phyloP scores from a whole-genome alignment of 2,113 vertebrate genomes.

The Macrotis lagotis region DNA sequence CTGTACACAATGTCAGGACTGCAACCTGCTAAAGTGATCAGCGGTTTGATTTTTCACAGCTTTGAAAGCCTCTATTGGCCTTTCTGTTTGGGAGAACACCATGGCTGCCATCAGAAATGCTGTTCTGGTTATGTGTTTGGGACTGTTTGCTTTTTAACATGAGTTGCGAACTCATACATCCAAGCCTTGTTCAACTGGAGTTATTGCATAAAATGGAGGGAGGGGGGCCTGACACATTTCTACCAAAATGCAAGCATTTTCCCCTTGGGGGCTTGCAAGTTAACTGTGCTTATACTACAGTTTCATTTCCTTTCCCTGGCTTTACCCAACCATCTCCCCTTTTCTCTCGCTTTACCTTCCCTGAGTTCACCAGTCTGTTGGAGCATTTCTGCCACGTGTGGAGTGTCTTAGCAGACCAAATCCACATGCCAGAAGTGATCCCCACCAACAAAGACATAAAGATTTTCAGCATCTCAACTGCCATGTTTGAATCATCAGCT shows the following conservation, averaged over 20 bases:
- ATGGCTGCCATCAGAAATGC: conserved; percentile 66
- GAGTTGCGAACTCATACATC: conserved; percentile 23
- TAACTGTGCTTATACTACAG: conserved; percentile 88
- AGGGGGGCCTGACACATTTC: conserved; percentile 17
- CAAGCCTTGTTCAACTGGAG: conserved; percentile 51
- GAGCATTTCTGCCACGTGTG: conserved; percentile 99
- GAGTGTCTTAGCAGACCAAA: conserved; percentile 99
- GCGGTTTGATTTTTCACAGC: conserved; percentile 82
- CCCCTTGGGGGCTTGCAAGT: not conserved
- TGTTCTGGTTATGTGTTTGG: not conserved
- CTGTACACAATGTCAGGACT: conserved; percentile 41
- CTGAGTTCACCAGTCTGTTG: conserved; percentile 90
- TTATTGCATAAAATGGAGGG: conserved; percentile 27
- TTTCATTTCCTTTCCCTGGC: conserved; percentile 95
- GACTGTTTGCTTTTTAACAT: not conserved
- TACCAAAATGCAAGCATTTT: conserved; percentile 20
- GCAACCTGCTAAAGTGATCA: conserved; percentile 72
- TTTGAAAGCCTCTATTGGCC: conserved; percentile 82
- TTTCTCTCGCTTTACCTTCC: conserved; percentile 91
- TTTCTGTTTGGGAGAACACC: conserved; percentile 76
- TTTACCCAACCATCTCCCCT: conserved; percentile 93
- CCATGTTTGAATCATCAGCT: conserved; percentile 93
- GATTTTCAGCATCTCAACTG: conserved; percentile 97
- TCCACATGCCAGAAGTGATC: conserved; percentile 99
- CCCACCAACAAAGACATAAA: conserved; percentile 98